Evolutionary conservation across 1,140 invertebrate species (phyloP).

Genomic region (Brachionus asplanchnoidis): DNA sequence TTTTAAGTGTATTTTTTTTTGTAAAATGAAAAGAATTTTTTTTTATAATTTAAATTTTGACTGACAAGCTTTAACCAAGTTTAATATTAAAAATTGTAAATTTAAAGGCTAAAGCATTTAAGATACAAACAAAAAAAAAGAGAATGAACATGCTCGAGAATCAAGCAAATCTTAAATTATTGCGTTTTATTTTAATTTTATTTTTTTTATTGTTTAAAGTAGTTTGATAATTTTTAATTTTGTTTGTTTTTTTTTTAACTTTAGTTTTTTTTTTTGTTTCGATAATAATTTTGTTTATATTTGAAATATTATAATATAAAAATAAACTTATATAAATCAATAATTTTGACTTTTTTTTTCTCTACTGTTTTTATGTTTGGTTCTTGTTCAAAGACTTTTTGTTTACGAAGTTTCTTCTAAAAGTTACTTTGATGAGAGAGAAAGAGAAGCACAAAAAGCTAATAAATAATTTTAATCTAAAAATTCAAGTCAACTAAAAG

Average conservation of each 20-base stretch:
- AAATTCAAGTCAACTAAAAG: not conserved
- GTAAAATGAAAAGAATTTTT: not conserved
- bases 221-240: slow-evolving; percentile 14
- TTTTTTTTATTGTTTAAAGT: not conserved
- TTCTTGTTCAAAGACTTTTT: not conserved
- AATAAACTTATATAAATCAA: slow-evolving; percentile 3
- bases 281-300: slow-evolving; percentile 35
- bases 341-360: not conserved
- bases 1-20: not conserved
- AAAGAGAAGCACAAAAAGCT: not conserved
- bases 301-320: slow-evolving; percentile 19
- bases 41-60: slow-evolving; percentile 11
- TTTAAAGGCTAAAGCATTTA: not conserved
- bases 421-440: not conserved
- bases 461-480: not conserved
- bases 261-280: not conserved
- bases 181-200: slow-evolving; percentile 7
- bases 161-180: not conserved
- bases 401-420: not conserved
- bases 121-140: not conserved
- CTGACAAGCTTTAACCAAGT: not conserved
- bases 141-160: not conserved
- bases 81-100: not conserved
- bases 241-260: not conserved
- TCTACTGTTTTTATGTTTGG: not conserved